Percentiles rank a stretch among this genome's conserved stretches.
Conservation (phyloP, 2,797 vertebrate genomes). For the Mergus octosetaceus region DNA sequence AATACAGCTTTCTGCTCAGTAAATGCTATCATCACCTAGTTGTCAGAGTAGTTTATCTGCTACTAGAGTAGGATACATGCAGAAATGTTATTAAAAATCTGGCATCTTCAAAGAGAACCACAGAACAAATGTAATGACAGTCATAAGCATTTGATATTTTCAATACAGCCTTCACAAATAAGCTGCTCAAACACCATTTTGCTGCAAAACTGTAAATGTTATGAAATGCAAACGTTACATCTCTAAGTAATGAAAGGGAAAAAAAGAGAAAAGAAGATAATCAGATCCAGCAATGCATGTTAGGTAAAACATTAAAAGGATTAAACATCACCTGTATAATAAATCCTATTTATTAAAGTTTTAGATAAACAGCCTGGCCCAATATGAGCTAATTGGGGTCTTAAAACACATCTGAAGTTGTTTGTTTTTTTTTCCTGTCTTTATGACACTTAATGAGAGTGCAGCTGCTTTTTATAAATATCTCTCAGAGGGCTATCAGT, state of each 20-base stretch:
- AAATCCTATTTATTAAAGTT: background rate
- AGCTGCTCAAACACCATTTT: background rate
- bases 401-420: background rate
- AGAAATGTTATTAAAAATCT: conserved; percentile 24
- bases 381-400: background rate
- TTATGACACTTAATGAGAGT: background rate
- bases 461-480: background rate
- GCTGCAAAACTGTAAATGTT: background rate
- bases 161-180: background rate
- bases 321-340: background rate
- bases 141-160: background rate
- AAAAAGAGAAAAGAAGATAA: background rate
- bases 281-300: background rate
- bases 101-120: background rate
- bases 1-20: background rate
- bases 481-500: background rate
- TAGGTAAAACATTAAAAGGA: background rate
- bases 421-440: conserved; percentile 8
- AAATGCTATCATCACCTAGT: background rate
- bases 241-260: background rate
- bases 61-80: background rate
- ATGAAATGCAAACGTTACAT: background rate
- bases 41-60: background rate
- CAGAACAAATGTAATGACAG: background rate
- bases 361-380: background rate